Evolutionary conservation across 2,888 invertebrate genomes (phyloP).

Genomic region (Brenthis hecate): DNA sequence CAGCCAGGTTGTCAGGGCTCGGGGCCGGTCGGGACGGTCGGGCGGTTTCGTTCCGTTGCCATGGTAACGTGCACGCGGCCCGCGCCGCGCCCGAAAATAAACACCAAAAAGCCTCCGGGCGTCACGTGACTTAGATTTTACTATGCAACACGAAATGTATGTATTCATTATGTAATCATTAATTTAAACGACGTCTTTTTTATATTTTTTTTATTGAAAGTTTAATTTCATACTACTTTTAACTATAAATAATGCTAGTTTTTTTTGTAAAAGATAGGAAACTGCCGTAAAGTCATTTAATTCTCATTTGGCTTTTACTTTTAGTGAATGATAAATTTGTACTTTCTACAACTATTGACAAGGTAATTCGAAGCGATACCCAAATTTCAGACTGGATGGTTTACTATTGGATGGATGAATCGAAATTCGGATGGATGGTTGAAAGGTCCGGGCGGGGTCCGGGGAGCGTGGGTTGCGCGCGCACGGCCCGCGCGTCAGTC

Average conservation of each 20-base stretch:
- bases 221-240: too few relatives aligned
- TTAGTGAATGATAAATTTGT: too few relatives aligned
- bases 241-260: too few relatives aligned
- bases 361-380: too few relatives aligned
- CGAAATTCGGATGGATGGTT: slow-evolving; percentile 29
- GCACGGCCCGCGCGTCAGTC: slow-evolving; percentile 65
- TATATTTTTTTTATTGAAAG: too few relatives aligned
- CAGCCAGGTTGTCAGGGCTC: slow-evolving; percentile 48
- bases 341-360: too few relatives aligned
- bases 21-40: slow-evolving; percentile 55
- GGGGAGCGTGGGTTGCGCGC: slow-evolving; percentile 61
- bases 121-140: slow-evolving; percentile 36
- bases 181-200: too few relatives aligned
- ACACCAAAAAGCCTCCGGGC: slow-evolving; percentile 51
- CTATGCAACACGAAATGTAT: slow-evolving; percentile 1
- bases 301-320: too few relatives aligned
- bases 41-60: slow-evolving; percentile 61
- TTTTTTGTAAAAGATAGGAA: too few relatives aligned
- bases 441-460: slow-evolving; percentile 38
- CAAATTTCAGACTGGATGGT: background rate
- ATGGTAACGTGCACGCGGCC: slow-evolving; percentile 66
- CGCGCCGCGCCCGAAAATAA: slow-evolving; percentile 72
- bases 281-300: too few relatives aligned
- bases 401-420: slow-evolving; percentile 5
- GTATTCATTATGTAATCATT: too few relatives aligned